Conservation (phyloP, 2,888 invertebrate species). For the Rhyacophila evoluta region DNA sequence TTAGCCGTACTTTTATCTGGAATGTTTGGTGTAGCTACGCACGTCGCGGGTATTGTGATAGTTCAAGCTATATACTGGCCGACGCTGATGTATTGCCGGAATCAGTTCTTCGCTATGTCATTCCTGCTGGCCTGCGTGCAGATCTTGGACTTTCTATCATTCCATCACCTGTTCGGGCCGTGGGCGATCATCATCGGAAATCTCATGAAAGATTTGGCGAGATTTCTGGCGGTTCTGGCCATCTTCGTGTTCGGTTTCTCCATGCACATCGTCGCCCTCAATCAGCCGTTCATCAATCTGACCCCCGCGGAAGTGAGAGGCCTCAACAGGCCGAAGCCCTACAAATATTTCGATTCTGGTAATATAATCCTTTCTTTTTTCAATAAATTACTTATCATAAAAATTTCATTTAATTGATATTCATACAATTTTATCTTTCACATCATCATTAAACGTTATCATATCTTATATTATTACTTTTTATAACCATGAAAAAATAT, state of each 20-base stretch:
- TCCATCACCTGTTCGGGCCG: conserved; percentile 99
- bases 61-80: conserved; percentile 80
- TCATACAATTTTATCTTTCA: too few relatives aligned
- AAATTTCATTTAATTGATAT: too few relatives aligned
- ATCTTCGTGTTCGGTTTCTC: conserved; percentile 99
- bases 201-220: conserved; percentile 92
- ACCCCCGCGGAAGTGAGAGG: conserved; percentile 73
- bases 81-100: conserved; percentile 92
- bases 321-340: conserved; percentile 69
- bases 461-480: too few relatives aligned
- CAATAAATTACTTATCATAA: too few relatives aligned
- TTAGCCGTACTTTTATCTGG: conserved; percentile 87
- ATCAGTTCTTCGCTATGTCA: conserved; percentile 96
- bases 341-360: conserved; percentile 81
- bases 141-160: conserved; percentile 96
- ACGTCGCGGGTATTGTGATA: conserved; percentile 83
- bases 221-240: conserved; percentile 96
- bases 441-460: too few relatives aligned
- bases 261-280: conserved; percentile 95
- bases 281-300: conserved; percentile 89
- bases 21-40: conserved; percentile 90
- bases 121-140: conserved; percentile 97
- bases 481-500: too few relatives aligned
- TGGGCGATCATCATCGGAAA: conserved; percentile 99
- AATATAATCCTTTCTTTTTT: conserved; percentile 59